Base-by-base conservation (phyloP, 2,888 invertebrate species). In the Palloptera scutellata region DNA sequence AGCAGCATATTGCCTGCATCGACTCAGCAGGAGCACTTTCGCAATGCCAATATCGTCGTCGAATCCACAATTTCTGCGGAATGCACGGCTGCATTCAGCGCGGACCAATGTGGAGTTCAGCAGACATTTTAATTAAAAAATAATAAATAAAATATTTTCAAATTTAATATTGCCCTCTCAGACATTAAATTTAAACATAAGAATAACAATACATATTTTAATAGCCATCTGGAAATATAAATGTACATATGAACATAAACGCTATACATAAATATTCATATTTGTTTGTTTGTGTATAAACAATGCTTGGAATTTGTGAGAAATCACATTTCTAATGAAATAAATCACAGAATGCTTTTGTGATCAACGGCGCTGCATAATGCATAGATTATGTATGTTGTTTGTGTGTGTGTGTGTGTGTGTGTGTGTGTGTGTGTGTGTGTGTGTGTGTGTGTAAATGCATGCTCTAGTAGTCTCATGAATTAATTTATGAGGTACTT, bases 21-120 rank as follows among this genome's bases (percentile, higher is more conserved):
- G 70, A 58, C 20, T 73, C 64, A 63, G 74, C 1, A 64, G 45
- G 1, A 30, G 6, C 30, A 30, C 30, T 30, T 30, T 54, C 53
- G 64, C 79, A 79, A 9, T 63, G 48, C 79, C 79, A 79, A 60
- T 71, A 79, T 48, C 2, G 69, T 48, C 41, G 65, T 74, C 64
- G 79, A 77, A 41, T 66, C 60, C 60, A 66, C 69, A 53, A 71
- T 30, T 76, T 51, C 79, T 76, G 1, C 72, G 74, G 52, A 10
- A 12, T 6, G 30, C 42, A n/a, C 73, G 72, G 1, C 60, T 17
- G n/a, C 76, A 40, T 51, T 79, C 79, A 66, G 72, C 77, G 77
- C 0, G 79, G 79, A 40, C 77, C 75, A 0, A 79, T 79, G 1
- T 69, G 74, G 19, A 68, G 72, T n/a, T 73, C 73, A 30, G 65